phyloP scores from a whole-genome alignment of 2,888 invertebrate species.

The Leptura quadrifasciata region DNA sequence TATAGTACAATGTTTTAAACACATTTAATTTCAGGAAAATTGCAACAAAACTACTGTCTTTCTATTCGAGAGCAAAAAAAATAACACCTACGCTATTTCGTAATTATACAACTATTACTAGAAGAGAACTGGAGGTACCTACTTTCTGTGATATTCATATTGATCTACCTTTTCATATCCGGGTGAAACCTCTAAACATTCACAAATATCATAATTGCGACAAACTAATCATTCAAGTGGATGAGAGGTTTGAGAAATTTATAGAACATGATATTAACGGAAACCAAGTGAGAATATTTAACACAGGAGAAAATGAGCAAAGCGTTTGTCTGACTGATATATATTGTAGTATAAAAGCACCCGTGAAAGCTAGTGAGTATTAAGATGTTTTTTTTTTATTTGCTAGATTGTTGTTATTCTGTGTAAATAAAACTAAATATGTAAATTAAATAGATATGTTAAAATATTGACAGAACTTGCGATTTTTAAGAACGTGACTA shows the following conservation, averaged over 20 bases:
- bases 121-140: constrained; percentile 59
- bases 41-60: constrained; percentile 25
- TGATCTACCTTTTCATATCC: constrained; percentile 64
- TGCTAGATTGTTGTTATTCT: too few species aligned
- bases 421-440: too few species aligned
- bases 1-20: not conserved
- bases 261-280: constrained; percentile 58
- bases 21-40: constrained; percentile 38
- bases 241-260: constrained; percentile 50
- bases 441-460: too few species aligned
- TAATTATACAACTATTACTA: constrained; percentile 45
- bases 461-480: too few species aligned
- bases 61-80: constrained; percentile 16
- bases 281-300: constrained; percentile 58
- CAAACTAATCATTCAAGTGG: constrained; percentile 62
- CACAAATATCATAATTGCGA: constrained; percentile 67
- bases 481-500: too few species aligned
- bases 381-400: not conserved
- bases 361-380: constrained; percentile 69
- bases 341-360: constrained; percentile 64
- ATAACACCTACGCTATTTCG: constrained; percentile 23
- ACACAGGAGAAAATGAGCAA: constrained; percentile 37
- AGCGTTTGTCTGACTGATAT: constrained; percentile 47
- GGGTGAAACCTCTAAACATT: constrained; percentile 66
- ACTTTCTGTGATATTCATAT: constrained; percentile 67